These are phyloP conservation scores for Channallabes apus DNA, from an alignment of 2,797 vertebrate genomes.

Conservation along the genomic window DNA sequence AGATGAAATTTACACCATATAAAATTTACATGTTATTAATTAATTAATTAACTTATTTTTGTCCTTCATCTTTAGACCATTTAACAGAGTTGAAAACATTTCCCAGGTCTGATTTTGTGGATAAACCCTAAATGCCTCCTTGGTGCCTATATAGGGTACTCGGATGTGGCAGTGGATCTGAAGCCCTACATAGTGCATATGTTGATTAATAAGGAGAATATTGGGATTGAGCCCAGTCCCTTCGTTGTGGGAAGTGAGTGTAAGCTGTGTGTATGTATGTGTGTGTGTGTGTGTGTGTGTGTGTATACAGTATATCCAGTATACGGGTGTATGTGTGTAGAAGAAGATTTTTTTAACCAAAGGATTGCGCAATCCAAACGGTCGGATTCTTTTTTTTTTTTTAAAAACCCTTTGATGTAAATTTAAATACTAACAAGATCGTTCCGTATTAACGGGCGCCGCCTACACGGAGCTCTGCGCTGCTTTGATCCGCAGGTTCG, in stretches of 20 bases:
- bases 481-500: not conserved
- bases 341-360: too few relatives aligned
- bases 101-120: not conserved
- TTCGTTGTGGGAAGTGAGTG: not conserved
- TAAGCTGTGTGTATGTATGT: not conserved
- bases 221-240: not conserved
- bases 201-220: not conserved
- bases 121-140: not conserved
- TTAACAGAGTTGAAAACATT: too few relatives aligned
- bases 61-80: too few relatives aligned
- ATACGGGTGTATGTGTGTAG: not conserved
- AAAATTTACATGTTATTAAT: not conserved
- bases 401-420: too few relatives aligned
- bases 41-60: not conserved
- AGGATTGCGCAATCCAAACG: not conserved
- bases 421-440: too few relatives aligned
- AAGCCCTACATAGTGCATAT: conserved; percentile 5
- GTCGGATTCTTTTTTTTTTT: too few relatives aligned
- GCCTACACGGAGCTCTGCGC: not conserved
- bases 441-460: not conserved
- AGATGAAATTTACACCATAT: not conserved
- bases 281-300: conserved; percentile 7
- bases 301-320: not conserved
- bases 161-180: not conserved
- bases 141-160: not conserved